Conservation (phyloP, 1,140 invertebrate genomes). For the fruit fly (Drosophila melanogaster) region DNA sequence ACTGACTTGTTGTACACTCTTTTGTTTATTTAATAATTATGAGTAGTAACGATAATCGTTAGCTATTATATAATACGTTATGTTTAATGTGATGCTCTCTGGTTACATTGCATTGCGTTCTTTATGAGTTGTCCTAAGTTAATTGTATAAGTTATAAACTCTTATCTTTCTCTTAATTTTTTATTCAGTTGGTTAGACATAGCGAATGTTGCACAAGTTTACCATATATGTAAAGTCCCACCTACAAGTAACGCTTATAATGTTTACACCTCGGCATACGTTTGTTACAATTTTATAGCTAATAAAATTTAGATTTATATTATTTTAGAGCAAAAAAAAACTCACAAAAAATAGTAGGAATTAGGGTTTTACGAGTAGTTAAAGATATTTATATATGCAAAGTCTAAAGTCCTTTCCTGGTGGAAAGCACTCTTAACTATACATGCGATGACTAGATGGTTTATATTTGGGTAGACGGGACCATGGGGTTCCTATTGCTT, state of each 20-base stretch:
- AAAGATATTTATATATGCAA: conserved; percentile 42
- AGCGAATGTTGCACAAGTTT: conserved; percentile 26
- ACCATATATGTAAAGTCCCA: conserved; percentile 14
- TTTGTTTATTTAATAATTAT: conserved; percentile 43
- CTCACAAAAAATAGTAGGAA: conserved; percentile 18
- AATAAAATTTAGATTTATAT: conserved; percentile 46
- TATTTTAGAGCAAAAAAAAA: conserved; percentile 27
- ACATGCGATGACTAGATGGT: conserved; percentile 14
- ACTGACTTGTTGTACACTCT: conserved; percentile 18
- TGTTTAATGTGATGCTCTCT: conserved; percentile 45
- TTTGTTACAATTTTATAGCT: conserved; percentile 53
- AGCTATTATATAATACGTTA: conserved; percentile 48
- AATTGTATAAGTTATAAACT: conserved; percentile 39
- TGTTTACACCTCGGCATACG: conserved; percentile 47
- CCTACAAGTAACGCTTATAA: conserved; percentile 33
- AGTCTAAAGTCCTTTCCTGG: conserved; percentile 48
- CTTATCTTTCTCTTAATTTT: conserved; percentile 9
- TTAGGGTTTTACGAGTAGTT: conserved; percentile 22
- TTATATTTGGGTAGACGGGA: no score
- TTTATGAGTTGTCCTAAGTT: conserved; percentile 18
- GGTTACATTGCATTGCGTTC: conserved; percentile 42
- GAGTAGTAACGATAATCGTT: conserved; percentile 37
- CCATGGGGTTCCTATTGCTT: background rate
- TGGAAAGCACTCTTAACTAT: conserved; percentile 39
- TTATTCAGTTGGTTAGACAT: conserved; percentile 29